Percentiles rank a stretch among this genome's conserved stretches.
Conservation (phyloP, 2,888 invertebrate genomes). For the Drosophila histrio region DNA sequence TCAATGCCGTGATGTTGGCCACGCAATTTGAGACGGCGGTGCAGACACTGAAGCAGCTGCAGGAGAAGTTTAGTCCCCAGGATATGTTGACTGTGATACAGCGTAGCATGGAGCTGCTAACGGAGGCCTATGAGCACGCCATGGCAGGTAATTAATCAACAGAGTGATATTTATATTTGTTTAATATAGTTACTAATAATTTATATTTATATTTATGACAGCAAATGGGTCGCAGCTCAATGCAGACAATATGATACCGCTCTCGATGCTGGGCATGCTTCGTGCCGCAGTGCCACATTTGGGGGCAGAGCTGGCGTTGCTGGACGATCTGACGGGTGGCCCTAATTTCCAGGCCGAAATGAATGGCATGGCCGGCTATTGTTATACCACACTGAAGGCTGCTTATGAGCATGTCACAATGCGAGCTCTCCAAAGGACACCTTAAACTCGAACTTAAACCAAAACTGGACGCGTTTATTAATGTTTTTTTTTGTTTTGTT, state of each 20-base stretch:
- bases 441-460: constrained; percentile 27
- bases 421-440: constrained; percentile 65
- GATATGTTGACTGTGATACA: constrained; percentile 84
- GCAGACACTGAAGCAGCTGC: constrained; percentile 80
- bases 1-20: constrained; percentile 74
- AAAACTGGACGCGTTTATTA: not conserved
- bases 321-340: constrained; percentile 83
- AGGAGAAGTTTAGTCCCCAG: constrained; percentile 83
- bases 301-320: constrained; percentile 83
- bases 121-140: constrained; percentile 80
- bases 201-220: constrained; percentile 27
- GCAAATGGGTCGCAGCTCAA: constrained; percentile 78
- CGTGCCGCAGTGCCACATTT: constrained; percentile 84
- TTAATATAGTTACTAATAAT: not conserved
- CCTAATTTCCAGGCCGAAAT: constrained; percentile 83
- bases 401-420: constrained; percentile 82
- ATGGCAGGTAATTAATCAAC: constrained; percentile 66
- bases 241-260: constrained; percentile 84
- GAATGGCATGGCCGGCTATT: constrained; percentile 83
- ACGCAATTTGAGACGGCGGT: constrained; percentile 79
- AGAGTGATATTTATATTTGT: not conserved
- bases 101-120: constrained; percentile 82
- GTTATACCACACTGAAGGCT: constrained; percentile 83
- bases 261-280: constrained; percentile 82
- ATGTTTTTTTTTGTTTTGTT: constrained; percentile 20